phyloP scores from a whole-genome alignment of 2,113 vertebrate genomes.

The Coturnix japonica region DNA sequence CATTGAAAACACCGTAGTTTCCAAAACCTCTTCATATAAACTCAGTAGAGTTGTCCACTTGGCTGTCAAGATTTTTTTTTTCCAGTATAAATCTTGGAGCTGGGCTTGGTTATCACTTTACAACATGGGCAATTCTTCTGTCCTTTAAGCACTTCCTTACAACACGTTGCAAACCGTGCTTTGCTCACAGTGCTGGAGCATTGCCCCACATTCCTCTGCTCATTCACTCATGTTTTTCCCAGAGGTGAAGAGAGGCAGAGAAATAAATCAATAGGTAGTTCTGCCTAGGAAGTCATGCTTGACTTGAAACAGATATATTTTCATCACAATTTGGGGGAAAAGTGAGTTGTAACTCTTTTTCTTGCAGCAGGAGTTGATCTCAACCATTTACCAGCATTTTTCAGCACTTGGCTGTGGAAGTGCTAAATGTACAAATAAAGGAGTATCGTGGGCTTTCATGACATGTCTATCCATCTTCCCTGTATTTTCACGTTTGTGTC shows the following conservation, averaged over 20 bases:
- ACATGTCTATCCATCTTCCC: constrained; percentile 19
- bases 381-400: background rate
- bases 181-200: background rate
- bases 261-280: constrained; percentile 41
- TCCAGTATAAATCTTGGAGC: background rate
- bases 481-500: background rate
- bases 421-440: background rate
- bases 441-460: background rate
- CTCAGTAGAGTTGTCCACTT: background rate
- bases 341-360: background rate
- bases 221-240: background rate
- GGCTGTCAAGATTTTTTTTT: background rate
- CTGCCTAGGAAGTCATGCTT: background rate
- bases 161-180: background rate
- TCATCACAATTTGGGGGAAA: background rate
- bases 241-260: background rate
- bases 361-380: background rate
- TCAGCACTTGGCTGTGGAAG: background rate
- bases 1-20: background rate
- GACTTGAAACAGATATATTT: constrained; percentile 35
- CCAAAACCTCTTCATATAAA: background rate
- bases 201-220: background rate
- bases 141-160: background rate
- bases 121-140: background rate
- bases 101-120: background rate